Conservation (phyloP, 2,888 invertebrate genomes). For the Syrphus vitripennis region DNA sequence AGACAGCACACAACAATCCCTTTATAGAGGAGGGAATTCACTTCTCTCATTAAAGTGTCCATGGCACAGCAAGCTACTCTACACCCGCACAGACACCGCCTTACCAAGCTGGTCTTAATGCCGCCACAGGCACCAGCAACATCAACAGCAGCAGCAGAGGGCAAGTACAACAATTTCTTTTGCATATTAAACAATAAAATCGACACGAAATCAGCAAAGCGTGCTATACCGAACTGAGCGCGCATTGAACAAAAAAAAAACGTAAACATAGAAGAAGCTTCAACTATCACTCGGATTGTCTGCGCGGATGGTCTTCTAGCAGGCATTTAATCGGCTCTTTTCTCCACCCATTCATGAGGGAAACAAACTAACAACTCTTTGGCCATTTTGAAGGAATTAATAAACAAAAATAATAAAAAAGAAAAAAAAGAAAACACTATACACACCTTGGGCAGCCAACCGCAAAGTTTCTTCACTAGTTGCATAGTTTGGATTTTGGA, state of each 20-base stretch:
- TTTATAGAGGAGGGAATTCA: conserved; percentile 57
- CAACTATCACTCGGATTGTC: conserved; percentile 27
- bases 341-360: conserved; percentile 36
- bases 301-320: conserved; percentile 27
- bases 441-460: conserved; percentile 32
- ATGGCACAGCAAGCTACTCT: background rate
- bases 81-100: background rate
- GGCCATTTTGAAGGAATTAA: conserved; percentile 26
- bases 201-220: conserved; percentile 65
- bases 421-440: background rate
- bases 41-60: conserved; percentile 64
- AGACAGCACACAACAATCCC: conserved; percentile 57
- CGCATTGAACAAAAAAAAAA: conserved; percentile 19
- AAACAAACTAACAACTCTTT: conserved; percentile 39
- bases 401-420: conserved; percentile 27
- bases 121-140: background rate
- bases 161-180: conserved; percentile 61
- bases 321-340: conserved; percentile 26
- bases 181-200: conserved; percentile 70
- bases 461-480: conserved; percentile 36
- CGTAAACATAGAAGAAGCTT: background rate
- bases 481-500: background rate
- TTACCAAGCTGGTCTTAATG: background rate
- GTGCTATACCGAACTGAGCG: conserved; percentile 61
- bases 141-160: conserved; percentile 6